These are phyloP conservation scores for Felis catus DNA, from an alignment of 2,113 vertebrate genomes.

Conservation along the genomic window DNA sequence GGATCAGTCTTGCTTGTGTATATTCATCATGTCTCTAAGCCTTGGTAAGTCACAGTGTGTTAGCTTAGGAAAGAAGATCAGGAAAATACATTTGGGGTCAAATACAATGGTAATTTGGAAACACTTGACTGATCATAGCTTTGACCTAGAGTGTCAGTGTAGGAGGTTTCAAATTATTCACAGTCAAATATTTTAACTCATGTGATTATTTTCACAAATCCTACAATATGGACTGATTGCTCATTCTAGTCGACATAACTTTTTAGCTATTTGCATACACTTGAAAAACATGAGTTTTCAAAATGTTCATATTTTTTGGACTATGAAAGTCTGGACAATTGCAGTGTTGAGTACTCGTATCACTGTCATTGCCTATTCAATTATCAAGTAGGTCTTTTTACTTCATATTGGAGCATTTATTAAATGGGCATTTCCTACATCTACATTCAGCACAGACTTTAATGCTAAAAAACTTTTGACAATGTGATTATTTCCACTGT, in stretches of 20 bases:
- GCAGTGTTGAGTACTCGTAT: background rate
- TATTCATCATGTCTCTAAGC: background rate
- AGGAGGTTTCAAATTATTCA: conserved; percentile 43
- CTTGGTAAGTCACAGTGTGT: background rate
- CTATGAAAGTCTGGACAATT: background rate
- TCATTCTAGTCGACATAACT: background rate
- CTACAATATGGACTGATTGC: background rate
- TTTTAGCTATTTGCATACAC: background rate
- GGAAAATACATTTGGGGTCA: background rate
- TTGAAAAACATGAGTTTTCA: conserved; percentile 54
- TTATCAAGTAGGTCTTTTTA: conserved; percentile 34
- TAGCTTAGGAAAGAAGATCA: background rate
- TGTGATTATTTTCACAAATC: background rate
- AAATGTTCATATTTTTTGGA: conserved; percentile 60
- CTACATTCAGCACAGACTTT: background rate
- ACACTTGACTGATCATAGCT: background rate
- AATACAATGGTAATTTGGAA: background rate
- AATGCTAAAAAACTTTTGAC: background rate
- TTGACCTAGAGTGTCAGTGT: background rate
- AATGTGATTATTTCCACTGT: background rate
- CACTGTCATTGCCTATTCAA: conserved; percentile 63
- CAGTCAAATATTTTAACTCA: background rate
- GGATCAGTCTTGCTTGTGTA: background rate
- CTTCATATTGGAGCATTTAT: background rate
- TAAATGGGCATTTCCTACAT: background rate